Evolutionary conservation across 2,888 invertebrate species (phyloP), one percentile per base, ranked within the genome.

Genomic region (Oxycera nigricornis): DNA sequence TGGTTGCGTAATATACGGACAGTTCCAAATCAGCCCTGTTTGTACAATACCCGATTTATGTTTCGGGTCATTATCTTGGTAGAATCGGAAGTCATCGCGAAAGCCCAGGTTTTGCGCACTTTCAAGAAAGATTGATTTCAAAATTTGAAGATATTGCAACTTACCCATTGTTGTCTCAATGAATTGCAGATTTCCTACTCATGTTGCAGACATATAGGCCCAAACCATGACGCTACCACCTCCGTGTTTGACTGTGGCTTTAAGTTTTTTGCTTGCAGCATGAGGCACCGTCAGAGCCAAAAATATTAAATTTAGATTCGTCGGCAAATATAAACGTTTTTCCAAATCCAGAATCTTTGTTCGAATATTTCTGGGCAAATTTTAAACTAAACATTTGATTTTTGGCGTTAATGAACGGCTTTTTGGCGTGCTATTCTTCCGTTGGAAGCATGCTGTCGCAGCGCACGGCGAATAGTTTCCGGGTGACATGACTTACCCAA

Each of bases 141-240:
- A 55, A 17, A 55, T 55, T 55, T 55, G 20, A 22, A 55, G 55
- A 55, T 55, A 55, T 20, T 55, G 55, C 17, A 2, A 55, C 55
- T 55, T 55, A 55, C 24, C 17, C 55, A 55, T 7, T 55, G 55
- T 55, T 20, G 55, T 55, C 24, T 55, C 55, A 55, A 55, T 55
- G 22, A 55, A 55, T 55, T 55, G 55, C 22, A 55, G 22, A 55
- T 55, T 55, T 22, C 11, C 22, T 22, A 55, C 55, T 55, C 55
- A 17, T 11, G 55, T 11, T 7, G 55, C 55, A 22, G 22, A 22
- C 55, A 55, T 55, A 55, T 11, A 55, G 55, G 55, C 24, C 55
- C 55, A 55, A 7, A 55, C 11, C 55, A 55, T 55, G 24, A 55
- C 55, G 55, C 55, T 55, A 55, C 55, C 55, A 55, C 22, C 55